Conservation (phyloP, 2,113 vertebrate species). For the Datnioides undecimradiatus region DNA sequence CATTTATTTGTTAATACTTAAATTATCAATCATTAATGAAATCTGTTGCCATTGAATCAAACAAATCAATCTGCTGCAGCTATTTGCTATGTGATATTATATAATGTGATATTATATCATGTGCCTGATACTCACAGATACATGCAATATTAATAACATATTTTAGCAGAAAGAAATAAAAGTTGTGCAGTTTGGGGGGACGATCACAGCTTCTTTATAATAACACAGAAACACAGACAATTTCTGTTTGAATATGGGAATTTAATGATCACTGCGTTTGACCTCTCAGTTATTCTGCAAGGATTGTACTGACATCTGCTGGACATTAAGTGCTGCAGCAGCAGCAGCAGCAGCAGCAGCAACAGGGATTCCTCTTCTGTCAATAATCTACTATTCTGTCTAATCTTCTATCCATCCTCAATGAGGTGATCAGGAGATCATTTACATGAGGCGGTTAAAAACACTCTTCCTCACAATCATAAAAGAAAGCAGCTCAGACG, state of each 20-base stretch:
- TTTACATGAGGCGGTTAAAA: not conserved
- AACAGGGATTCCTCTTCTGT: not conserved
- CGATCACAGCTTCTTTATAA: not conserved
- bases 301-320: slow-evolving; percentile 67
- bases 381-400: not conserved
- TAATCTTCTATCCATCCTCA: not conserved
- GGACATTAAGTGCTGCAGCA: slow-evolving; percentile 45
- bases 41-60: not conserved
- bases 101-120: not conserved
- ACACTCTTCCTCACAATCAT: not conserved
- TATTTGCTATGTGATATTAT: not conserved
- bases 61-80: not conserved
- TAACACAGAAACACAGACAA: not conserved
- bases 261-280: not conserved
- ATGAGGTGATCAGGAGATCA: not conserved
- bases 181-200: not conserved
- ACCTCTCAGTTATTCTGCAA: not conserved
- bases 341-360: slow-evolving; percentile 24
- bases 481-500: not conserved
- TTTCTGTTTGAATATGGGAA: not conserved
- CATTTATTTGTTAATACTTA: too few relatives aligned
- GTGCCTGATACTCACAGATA: not conserved
- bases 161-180: not conserved
- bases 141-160: not conserved
- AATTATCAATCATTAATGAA: not conserved